These are phyloP conservation scores for Hystrix cristata DNA, from an alignment of 2,113 vertebrate genomes.

Conservation along the genomic window DNA sequence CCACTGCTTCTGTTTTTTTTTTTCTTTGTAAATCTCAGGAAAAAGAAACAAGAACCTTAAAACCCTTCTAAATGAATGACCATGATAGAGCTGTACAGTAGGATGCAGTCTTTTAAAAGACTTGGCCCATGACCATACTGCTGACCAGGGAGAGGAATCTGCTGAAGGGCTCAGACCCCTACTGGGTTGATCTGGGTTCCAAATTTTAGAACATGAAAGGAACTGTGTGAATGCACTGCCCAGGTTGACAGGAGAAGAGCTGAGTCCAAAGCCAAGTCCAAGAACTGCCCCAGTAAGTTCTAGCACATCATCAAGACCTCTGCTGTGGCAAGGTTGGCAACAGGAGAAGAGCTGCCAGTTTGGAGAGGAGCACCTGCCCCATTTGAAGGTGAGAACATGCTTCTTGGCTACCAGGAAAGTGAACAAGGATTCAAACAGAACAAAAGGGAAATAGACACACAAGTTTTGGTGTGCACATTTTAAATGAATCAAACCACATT, in stretches of 20 bases:
- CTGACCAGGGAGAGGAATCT: background rate
- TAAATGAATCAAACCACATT: background rate
- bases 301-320: background rate
- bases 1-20: constrained; percentile 41
- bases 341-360: background rate
- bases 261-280: background rate
- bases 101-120: background rate
- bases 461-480: background rate
- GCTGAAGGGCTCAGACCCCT: background rate
- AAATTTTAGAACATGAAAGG: background rate
- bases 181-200: background rate
- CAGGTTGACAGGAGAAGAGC: background rate
- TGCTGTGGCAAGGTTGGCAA: background rate
- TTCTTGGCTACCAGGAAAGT: background rate
- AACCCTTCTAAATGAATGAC: background rate
- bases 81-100: background rate
- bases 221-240: background rate
- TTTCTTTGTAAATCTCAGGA: constrained; percentile 15
- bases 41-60: background rate
- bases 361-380: background rate
- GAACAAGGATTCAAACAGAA: background rate
- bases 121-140: background rate
- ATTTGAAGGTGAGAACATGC: background rate
- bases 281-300: background rate
- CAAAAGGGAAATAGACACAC: background rate